Conservation (phyloP, 2,797 vertebrate genomes). For the Sebastes minor region DNA sequence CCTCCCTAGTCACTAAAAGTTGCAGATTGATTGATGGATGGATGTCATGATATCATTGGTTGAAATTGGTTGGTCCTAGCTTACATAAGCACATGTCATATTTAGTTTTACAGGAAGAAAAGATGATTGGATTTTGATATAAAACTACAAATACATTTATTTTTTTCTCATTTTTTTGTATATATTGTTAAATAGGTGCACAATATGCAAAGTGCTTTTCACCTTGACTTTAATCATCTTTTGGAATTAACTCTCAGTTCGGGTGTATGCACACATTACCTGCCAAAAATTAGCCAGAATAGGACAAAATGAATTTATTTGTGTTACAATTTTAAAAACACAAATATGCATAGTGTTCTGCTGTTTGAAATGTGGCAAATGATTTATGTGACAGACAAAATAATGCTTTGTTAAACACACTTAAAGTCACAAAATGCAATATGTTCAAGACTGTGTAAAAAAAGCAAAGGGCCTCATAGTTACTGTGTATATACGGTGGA, state of each 20-base stretch:
- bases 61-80: background rate
- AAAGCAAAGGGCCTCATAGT: constrained; percentile 43
- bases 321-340: constrained; percentile 76
- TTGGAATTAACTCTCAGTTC: background rate
- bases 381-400: constrained; percentile 57
- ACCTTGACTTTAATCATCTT: background rate
- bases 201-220: background rate
- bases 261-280: background rate
- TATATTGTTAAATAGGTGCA: background rate
- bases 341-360: constrained; percentile 75
- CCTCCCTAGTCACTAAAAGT: background rate
- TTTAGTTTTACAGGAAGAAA: background rate
- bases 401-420: constrained; percentile 65
- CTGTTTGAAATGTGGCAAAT: constrained; percentile 60
- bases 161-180: background rate
- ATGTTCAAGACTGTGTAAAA: constrained; percentile 54
- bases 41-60: background rate
- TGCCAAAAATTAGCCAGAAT: constrained; percentile 35
- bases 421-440: constrained; percentile 61
- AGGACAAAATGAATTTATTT: constrained; percentile 77
- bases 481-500: constrained; percentile 46
- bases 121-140: background rate
- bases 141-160: too few relatives aligned
- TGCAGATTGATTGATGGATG: too few relatives aligned
- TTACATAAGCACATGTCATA: background rate